A percentile compares a stretch with the other conserved stretches of the same genome.
These are phyloP conservation scores for Sclerurus mexicanus DNA, from an alignment of 2,113 vertebrate genomes.

Conservation along the genomic window DNA sequence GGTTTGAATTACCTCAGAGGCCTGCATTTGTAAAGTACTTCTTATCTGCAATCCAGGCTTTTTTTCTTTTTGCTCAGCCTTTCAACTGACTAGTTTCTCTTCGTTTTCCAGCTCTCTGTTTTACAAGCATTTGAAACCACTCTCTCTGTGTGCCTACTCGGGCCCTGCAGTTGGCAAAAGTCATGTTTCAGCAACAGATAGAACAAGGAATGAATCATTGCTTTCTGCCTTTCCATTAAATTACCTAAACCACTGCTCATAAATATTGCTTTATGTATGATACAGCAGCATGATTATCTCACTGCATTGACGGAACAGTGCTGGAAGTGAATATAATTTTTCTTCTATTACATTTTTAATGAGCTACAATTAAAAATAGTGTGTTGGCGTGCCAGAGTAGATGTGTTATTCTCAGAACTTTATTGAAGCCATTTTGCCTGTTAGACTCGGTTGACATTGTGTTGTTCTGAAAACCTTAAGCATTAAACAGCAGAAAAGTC, in stretches of 20 bases:
- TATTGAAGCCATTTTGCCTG: neutral
- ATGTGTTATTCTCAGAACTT: constrained; percentile 62
- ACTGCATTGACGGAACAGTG: constrained; percentile 19
- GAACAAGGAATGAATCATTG: constrained; percentile 50
- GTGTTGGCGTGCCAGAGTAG: constrained; percentile 39
- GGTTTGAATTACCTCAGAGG: constrained; percentile 36
- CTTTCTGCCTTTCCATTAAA: constrained; percentile 17
- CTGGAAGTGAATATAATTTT: constrained; percentile 64
- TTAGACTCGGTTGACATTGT: neutral
- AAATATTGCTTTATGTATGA: constrained; percentile 25
- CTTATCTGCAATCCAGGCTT: neutral
- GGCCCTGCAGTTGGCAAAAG: neutral
- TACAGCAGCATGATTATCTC: constrained; percentile 44
- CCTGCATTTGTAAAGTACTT: neutral
- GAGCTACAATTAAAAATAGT: constrained; percentile 69
- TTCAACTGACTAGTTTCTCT: neutral
- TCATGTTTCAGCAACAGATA: neutral
- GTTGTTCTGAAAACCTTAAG: neutral
- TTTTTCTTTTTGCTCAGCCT: neutral
- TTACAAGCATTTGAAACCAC: neutral
- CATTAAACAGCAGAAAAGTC: neutral
- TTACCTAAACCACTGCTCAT: constrained; percentile 32
- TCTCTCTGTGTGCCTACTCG: neutral
- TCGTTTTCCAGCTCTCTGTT: constrained; percentile 17
- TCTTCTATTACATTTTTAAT: constrained; percentile 68